Conservation (phyloP, 2,113 vertebrate genomes). For the Thunnus thynnus region DNA sequence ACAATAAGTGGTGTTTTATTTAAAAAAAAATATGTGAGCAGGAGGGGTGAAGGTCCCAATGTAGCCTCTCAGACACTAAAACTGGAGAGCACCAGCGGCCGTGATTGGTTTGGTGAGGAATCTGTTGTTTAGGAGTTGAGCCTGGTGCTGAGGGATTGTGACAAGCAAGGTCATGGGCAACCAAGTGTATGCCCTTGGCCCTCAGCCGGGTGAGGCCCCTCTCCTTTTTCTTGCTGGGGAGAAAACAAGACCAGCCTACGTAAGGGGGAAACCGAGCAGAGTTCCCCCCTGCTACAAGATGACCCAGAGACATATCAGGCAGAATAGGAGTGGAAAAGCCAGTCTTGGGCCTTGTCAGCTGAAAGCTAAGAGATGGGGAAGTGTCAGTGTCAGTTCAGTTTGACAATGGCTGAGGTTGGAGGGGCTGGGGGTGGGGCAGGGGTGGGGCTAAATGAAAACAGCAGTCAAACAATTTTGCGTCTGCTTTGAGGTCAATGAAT, state of each 20-base stretch:
- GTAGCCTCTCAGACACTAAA: constrained; percentile 54
- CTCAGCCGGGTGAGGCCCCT: constrained; percentile 65
- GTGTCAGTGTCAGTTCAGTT: constrained; percentile 77
- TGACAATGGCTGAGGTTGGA: constrained; percentile 74
- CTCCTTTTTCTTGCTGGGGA: constrained; percentile 57
- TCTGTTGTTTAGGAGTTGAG: constrained; percentile 65
- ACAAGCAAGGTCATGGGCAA: constrained; percentile 83
- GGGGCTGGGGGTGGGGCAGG: constrained; percentile 56
- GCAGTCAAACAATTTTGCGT: constrained; percentile 65
- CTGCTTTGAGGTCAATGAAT: constrained; percentile 72
- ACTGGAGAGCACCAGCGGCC: constrained; percentile 61
- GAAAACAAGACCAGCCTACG: constrained; percentile 64
- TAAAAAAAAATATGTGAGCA: constrained; percentile 65
- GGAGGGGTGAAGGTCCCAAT: constrained; percentile 32
- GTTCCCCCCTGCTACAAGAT: constrained; percentile 63
- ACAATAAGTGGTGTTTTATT: constrained; percentile 93
- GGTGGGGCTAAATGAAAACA: constrained; percentile 55
- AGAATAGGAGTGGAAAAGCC: constrained; percentile 77
- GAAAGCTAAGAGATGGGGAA: constrained; percentile 76
- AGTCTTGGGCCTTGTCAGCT: constrained; percentile 81
- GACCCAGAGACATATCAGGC: constrained; percentile 83
- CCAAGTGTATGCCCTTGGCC: constrained; percentile 83
- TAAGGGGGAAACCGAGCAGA: constrained; percentile 58
- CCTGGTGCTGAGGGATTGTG: constrained; percentile 79
- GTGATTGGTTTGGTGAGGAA: constrained; percentile 73